Conservation (phyloP, 2,888 invertebrate genomes). For the Philereme transversata region DNA sequence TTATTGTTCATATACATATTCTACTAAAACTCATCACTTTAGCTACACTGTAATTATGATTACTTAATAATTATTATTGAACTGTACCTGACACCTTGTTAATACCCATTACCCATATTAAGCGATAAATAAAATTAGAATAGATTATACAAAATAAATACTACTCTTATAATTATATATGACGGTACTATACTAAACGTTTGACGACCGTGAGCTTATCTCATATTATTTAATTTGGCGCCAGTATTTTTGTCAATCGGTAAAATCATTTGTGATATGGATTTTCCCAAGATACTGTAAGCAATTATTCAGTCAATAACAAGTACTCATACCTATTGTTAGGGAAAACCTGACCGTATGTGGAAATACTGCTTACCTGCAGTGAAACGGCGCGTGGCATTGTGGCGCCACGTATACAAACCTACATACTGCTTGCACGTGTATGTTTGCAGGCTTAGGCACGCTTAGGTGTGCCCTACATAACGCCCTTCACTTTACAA, state of each 20-base stretch:
- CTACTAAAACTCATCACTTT: no score
- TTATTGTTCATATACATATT: no score
- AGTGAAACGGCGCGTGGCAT: constrained; percentile 23
- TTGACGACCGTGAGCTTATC: not conserved
- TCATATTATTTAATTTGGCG: constrained; percentile 1
- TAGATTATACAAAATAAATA: no score
- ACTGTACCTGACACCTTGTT: no score
- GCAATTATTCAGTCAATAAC: not conserved
- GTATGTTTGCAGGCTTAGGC: constrained; percentile 31
- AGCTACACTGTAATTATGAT: no score
- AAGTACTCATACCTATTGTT: not conserved
- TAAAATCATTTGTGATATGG: constrained; percentile 3
- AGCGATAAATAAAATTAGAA: no score
- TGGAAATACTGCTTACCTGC: constrained; percentile 6
- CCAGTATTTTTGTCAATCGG: not conserved
- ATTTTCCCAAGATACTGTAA: constrained; percentile 5
- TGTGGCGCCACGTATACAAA: constrained; percentile 25
- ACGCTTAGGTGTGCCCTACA: constrained; percentile 46
- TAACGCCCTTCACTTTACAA: constrained; percentile 52
- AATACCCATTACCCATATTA: no score
- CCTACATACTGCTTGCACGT: constrained; percentile 8
- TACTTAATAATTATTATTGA: no score
- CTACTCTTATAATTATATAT: no score
- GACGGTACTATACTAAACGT: no score
- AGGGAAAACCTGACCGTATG: constrained; percentile 5